These are phyloP conservation scores for Vultur gryphus DNA, from an alignment of 2,797 vertebrate species.

Conservation along the genomic window DNA sequence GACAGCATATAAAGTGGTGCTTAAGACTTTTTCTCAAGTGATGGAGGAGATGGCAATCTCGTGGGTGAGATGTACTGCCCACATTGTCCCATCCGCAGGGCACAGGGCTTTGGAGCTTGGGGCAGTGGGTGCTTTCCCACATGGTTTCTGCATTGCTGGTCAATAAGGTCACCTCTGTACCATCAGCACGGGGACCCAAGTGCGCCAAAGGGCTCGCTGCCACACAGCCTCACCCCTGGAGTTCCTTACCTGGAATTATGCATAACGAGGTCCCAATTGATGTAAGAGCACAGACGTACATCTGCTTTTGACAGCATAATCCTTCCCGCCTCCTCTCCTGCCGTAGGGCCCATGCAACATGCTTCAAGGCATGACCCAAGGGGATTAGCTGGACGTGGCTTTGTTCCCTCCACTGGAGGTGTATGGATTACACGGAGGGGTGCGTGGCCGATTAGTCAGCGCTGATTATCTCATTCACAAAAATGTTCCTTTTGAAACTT, in stretches of 20 bases:
- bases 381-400: not conserved
- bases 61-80: accelerated
- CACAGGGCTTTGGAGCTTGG: not conserved
- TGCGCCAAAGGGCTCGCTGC: accelerated
- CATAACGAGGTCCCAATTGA: not conserved
- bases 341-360: not conserved
- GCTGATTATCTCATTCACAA: not conserved
- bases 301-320: not conserved
- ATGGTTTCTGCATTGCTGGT: not conserved
- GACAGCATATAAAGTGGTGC: accelerated
- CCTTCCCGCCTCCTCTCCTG: not conserved
- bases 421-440: not conserved
- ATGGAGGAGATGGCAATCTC: not conserved
- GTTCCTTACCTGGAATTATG: not conserved
- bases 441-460: not conserved
- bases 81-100: not conserved
- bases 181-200: accelerated
- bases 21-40: not conserved
- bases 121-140: not conserved
- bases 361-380: not conserved
- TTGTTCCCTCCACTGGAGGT: not conserved
- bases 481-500: conserved; percentile 10
- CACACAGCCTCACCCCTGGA: not conserved
- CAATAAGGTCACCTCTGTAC: not conserved
- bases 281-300: not conserved